phyloP scores from a whole-genome alignment of 1,140 invertebrate species.

The Rhizoglyphus robini region DNA sequence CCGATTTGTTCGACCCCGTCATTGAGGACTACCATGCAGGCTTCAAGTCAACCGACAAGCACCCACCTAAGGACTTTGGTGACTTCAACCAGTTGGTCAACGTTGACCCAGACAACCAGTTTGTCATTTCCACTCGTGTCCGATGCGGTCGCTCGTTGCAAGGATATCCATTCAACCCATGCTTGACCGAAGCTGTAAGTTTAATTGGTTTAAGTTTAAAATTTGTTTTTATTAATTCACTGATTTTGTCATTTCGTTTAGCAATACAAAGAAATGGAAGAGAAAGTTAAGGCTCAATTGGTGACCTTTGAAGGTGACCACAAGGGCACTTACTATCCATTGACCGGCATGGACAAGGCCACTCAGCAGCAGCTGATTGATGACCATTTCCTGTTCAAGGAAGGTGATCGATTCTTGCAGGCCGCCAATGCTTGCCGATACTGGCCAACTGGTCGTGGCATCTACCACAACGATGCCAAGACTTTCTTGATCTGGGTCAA shows the following conservation, averaged over 20 bases:
- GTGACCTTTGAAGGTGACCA: conserved; percentile 47
- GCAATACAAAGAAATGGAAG: conserved; percentile 88
- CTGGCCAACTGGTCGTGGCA: conserved; percentile 45
- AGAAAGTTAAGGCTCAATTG: conserved; percentile 66
- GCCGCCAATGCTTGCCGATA: conserved; percentile 41
- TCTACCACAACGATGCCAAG: conserved; percentile 43
- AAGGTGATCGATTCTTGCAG: conserved; percentile 54
- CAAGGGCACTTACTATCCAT: conserved; percentile 75
- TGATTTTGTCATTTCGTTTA: conserved; percentile 16
- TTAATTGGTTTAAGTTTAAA: neutral
- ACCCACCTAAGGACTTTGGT: conserved; percentile 82
- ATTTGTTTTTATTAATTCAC: neutral
- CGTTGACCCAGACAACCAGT: conserved; percentile 69
- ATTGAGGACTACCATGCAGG: conserved; percentile 90
- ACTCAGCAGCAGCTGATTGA: conserved; percentile 87
- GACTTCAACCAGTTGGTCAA: conserved; percentile 75
- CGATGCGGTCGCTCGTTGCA: conserved; percentile 61
- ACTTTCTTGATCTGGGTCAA: conserved; percentile 47
- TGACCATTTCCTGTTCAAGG: conserved; percentile 96
- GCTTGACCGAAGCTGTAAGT: conserved; percentile 59
- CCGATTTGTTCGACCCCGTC: conserved; percentile 84
- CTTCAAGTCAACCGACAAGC: conserved; percentile 81
- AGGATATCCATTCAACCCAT: conserved; percentile 92
- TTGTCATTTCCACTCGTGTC: conserved; percentile 84
- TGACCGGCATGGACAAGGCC: conserved; percentile 86